Evolutionary conservation across 1,140 invertebrate genomes (phyloP).

Genomic region (Telenomus remus): DNA sequence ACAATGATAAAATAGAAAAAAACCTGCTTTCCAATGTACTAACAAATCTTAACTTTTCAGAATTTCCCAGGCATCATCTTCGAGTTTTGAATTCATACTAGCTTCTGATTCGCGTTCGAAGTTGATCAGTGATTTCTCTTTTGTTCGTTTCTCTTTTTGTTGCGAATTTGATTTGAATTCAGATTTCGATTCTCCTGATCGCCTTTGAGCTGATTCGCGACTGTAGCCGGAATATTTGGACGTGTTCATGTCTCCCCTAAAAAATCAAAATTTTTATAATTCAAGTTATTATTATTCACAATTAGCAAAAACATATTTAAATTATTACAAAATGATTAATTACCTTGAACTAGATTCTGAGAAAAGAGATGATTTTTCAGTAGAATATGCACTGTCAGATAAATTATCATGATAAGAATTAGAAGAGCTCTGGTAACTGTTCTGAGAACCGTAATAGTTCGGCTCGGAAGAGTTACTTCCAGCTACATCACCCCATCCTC

Average conservation of each 20-base stretch:
- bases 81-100: conserved; percentile 69
- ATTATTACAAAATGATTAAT: not conserved
- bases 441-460: conserved; percentile 66
- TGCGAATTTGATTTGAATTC: conserved; percentile 55
- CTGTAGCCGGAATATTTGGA: conserved; percentile 48
- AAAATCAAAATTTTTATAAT: conserved; percentile 4
- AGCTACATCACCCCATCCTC: conserved; percentile 81
- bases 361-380: conserved; percentile 76
- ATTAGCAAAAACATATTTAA: conserved; percentile 8
- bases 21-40: conserved; percentile 13
- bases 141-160: conserved; percentile 63
- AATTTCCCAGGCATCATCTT: conserved; percentile 78
- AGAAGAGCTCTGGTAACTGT: conserved; percentile 69
- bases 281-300: conserved; percentile 60
- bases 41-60: conserved; percentile 73
- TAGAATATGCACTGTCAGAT: conserved; percentile 70
- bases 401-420: conserved; percentile 71
- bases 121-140: conserved; percentile 74
- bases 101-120: conserved; percentile 74
- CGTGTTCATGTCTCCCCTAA: conserved; percentile 38
- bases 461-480: conserved; percentile 76
- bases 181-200: conserved; percentile 41
- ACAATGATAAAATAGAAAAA: conserved; percentile 1
- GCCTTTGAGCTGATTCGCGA: conserved; percentile 33
- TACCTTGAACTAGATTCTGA: conserved; percentile 69